Base-by-base conservation (phyloP, 1,140 invertebrate genomes). In the Eubasilissa regina region DNA sequence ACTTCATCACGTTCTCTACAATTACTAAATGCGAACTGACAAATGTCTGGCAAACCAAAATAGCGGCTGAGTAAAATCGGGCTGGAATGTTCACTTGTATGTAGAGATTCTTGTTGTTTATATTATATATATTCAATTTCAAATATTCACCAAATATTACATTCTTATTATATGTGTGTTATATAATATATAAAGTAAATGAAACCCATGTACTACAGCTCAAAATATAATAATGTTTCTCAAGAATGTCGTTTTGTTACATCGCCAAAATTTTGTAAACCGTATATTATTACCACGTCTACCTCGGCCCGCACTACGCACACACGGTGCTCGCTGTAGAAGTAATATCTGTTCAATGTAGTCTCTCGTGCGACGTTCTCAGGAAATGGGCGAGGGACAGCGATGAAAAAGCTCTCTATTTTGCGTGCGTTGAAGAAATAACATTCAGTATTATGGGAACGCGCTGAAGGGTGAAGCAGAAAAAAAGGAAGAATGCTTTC, bases 331-430 rank as follows among this genome's bases (percentile, higher is more conserved):
- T 45, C 56, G 62, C 62, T 68, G 21, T 77, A 77, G 68, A 77
- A 77, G 75, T 77, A 77, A 77, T 77, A 77, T 77, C 75, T 48
- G 75, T 77, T 77, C 75, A 77, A 77, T 77, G 66, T 68, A 77
- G 75, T 68, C 75, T 77, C 13, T 77, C 62, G 75, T 77, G 62
- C 53, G 74, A 76, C 43, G 56, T 76, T 25, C 75, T 47, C 19
- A 43, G 75, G 75, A 68, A 66, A 77, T 68, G 62, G 75, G 62
- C 53, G 58, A 77, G 75, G 75, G 58, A 62, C 75, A 62, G 58
- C 47, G 55, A 62, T 76, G 58, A 55, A 60, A 76, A 76, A 64
- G 58, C 58, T 76, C 75, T 76, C 55, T 76, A 76, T 76, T 76
- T 76, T 76, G 75, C 75, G 58, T 76, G 75, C 75, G 62, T 62